These are phyloP conservation scores for Microplitis mediator DNA, from an alignment of 1,140 invertebrate species.

Conservation along the genomic window DNA sequence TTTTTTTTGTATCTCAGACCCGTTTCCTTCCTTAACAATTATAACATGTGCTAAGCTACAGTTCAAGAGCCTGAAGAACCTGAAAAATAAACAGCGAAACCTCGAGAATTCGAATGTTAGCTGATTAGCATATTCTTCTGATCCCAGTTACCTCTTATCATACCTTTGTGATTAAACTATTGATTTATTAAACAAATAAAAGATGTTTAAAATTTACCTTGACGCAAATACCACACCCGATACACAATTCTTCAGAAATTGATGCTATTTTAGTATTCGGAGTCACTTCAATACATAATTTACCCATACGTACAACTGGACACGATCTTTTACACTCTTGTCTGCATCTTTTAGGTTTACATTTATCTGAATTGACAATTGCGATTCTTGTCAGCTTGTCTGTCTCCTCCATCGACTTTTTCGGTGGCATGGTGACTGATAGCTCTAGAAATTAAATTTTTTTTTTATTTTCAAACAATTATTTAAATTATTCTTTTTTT, in stretches of 20 bases:
- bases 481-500: too few relatives aligned
- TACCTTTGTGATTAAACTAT: background rate
- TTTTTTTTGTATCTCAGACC: too few relatives aligned
- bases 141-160: too few relatives aligned
- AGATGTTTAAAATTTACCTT: slow-evolving; percentile 66
- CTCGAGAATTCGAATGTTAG: background rate
- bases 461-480: too few relatives aligned
- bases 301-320: slow-evolving; percentile 98
- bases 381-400: slow-evolving; percentile 96
- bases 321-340: slow-evolving; percentile 99
- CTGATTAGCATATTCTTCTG: too few relatives aligned
- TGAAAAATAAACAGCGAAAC: too few relatives aligned
- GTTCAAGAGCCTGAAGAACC: too few relatives aligned
- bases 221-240: slow-evolving; percentile 99
- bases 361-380: slow-evolving; percentile 97
- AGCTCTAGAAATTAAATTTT: too few relatives aligned
- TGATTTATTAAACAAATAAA: slow-evolving; percentile 11
- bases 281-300: slow-evolving; percentile 98
- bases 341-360: slow-evolving; percentile 98
- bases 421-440: slow-evolving; percentile 70
- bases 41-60: too few relatives aligned
- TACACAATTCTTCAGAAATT: slow-evolving; percentile 98
- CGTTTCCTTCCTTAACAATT: too few relatives aligned
- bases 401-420: slow-evolving; percentile 79
- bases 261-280: slow-evolving; percentile 97